Evolutionary conservation across 2,888 invertebrate genomes (phyloP).

Genomic region (Amphipoea lucens): DNA sequence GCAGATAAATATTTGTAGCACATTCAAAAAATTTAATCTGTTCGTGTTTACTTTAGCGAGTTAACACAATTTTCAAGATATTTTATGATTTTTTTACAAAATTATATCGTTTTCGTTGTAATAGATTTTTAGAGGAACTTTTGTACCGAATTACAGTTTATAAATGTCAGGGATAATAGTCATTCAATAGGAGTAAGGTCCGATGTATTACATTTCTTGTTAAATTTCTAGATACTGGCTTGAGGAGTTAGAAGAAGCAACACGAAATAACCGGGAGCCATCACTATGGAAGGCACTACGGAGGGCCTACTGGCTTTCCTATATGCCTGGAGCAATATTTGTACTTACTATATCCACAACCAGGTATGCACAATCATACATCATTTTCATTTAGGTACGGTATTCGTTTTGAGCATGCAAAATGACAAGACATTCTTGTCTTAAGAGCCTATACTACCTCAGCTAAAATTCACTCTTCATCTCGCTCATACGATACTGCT

Average conservation of each 20-base stretch:
- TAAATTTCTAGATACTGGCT: conserved; percentile 88
- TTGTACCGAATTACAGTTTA: not conserved
- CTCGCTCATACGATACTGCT: no score
- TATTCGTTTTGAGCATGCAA: not conserved
- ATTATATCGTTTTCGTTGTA: not conserved
- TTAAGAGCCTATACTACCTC: no score
- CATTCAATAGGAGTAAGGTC: not conserved
- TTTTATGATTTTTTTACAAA: not conserved
- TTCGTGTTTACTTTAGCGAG: conserved; percentile 2
- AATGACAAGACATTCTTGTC: not conserved
- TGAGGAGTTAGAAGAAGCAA: conserved; percentile 87
- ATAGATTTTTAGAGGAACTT: not conserved
- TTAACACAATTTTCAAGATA: conserved; percentile 15
- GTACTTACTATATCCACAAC: conserved; percentile 88
- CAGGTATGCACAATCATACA: conserved; percentile 77
- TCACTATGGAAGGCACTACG: conserved; percentile 90
- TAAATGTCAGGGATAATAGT: not conserved
- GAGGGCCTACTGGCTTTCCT: conserved; percentile 90
- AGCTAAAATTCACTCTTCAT: no score
- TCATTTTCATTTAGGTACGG: not conserved
- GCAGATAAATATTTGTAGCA: conserved; percentile 19
- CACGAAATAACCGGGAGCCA: conserved; percentile 85
- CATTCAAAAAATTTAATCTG: conserved; percentile 18
- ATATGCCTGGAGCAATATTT: conserved; percentile 90
- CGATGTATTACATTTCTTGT: not conserved